A percentile compares a stretch with the other conserved stretches of the same genome.
phyloP scores from a whole-genome alignment of 2,797 vertebrate species.

The Rousettus madagascariensis region DNA sequence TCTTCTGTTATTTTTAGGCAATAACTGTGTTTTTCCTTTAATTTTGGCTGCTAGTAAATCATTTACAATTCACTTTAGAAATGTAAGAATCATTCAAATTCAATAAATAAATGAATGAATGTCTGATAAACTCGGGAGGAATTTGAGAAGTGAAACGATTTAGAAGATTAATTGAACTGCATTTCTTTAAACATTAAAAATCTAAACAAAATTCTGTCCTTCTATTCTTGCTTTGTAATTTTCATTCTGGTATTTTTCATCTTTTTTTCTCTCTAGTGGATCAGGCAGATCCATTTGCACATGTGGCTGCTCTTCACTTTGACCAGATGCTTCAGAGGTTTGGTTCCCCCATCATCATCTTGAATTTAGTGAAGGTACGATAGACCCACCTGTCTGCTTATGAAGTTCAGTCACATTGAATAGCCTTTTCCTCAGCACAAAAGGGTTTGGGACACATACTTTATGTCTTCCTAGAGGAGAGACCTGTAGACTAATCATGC shows the following conservation, averaged over 20 bases:
- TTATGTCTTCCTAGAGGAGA: background rate
- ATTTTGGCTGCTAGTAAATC: conserved; percentile 10
- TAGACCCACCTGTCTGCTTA: background rate
- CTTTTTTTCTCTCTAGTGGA: conserved; percentile 89
- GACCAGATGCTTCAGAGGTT: conserved; percentile 99
- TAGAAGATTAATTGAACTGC: background rate
- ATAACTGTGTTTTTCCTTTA: conserved; percentile 13
- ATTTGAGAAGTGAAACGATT: background rate
- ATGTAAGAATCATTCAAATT: background rate
- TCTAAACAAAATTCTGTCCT: background rate
- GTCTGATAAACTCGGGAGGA: background rate
- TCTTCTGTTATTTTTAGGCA: background rate
- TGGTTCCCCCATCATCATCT: conserved; percentile 98
- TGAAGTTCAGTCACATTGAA: background rate
- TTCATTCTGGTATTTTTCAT: background rate
- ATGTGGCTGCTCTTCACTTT: conserved; percentile 96
- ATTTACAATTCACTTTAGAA: conserved; percentile 7
- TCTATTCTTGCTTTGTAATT: background rate
- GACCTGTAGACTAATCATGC: background rate
- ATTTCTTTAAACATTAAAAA: background rate
- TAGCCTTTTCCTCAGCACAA: background rate
- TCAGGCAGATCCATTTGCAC: conserved; percentile 96
- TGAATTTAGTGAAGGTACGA: conserved; percentile 98
- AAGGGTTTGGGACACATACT: background rate
- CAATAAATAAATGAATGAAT: background rate